phyloP scores from a whole-genome alignment of 2,113 vertebrate species.

The Heterotilapia buettikoferi region DNA sequence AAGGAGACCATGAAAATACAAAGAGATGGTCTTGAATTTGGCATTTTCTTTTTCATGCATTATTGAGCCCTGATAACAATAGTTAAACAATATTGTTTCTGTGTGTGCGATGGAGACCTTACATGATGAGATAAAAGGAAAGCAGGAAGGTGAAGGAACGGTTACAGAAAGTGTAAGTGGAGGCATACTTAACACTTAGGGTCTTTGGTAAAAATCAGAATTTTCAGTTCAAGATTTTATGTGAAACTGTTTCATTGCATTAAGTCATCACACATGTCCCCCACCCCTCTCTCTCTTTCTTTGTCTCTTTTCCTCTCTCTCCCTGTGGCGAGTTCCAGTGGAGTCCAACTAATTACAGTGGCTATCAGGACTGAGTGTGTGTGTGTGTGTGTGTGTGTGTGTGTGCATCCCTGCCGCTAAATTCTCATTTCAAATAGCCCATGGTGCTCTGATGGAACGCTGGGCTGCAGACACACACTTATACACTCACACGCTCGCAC shows the following conservation, averaged over 20 bases:
- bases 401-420: slow-evolving; percentile 47
- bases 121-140: neutral
- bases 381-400: neutral
- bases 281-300: neutral
- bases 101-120: neutral
- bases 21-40: neutral
- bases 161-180: neutral
- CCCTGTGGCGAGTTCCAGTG: slow-evolving; percentile 61
- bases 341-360: slow-evolving; percentile 70
- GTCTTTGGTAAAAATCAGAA: neutral
- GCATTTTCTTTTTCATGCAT: neutral
- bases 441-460: slow-evolving; percentile 54
- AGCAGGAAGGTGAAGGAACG: neutral
- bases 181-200: neutral
- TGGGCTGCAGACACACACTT: slow-evolving; percentile 19
- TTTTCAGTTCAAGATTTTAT: slow-evolving; percentile 13
- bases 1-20: neutral
- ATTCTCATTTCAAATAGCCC: slow-evolving; percentile 72
- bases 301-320: neutral
- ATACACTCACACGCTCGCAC: slow-evolving; percentile 28
- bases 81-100: neutral
- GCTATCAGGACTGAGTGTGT: slow-evolving; percentile 45
- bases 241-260: slow-evolving; percentile 39
- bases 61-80: neutral
- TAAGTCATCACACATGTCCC: slow-evolving; percentile 48